Evolutionary conservation across 2,888 invertebrate species (phyloP).

Genomic region (Lithophane leautieri): DNA sequence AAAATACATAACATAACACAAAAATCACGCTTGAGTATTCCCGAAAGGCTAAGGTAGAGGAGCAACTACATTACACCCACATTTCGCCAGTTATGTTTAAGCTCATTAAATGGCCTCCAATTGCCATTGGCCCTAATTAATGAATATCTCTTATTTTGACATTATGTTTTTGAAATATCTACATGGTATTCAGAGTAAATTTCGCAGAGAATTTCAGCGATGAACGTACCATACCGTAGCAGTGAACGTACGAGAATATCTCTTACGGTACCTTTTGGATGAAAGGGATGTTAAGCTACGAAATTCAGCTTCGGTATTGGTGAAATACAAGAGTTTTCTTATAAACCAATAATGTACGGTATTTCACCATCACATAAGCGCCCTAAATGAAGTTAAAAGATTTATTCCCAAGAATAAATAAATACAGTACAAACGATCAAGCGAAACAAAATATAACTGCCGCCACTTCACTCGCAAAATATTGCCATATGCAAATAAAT

Average conservation of each 20-base stretch:
- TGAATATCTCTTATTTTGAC: no score
- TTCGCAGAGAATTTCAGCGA: neutral
- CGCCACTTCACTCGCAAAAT: constrained; percentile 9
- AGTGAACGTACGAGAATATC: no score
- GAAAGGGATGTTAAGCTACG: neutral
- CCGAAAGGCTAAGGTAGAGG: neutral
- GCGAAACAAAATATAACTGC: constrained; percentile 13
- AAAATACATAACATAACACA: neutral
- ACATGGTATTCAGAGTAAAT: neutral
- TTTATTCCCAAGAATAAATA: neutral
- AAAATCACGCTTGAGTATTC: neutral
- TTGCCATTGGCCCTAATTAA: no score
- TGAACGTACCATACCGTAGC: neutral
- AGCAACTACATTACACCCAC: neutral
- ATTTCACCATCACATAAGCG: neutral
- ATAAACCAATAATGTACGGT: neutral
- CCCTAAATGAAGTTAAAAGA: neutral
- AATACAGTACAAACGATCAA: neutral
- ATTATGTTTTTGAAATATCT: neutral
- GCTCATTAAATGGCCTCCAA: no score
- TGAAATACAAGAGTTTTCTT: neutral
- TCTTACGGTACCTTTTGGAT: no score
- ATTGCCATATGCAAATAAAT: constrained; percentile 51
- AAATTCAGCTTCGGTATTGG: neutral
- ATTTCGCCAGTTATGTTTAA: no score